Percentiles rank a stretch among this genome's conserved stretches.
phyloP scores from a whole-genome alignment of 2,113 vertebrate species.

The Onychostruthus taczanowskii region DNA sequence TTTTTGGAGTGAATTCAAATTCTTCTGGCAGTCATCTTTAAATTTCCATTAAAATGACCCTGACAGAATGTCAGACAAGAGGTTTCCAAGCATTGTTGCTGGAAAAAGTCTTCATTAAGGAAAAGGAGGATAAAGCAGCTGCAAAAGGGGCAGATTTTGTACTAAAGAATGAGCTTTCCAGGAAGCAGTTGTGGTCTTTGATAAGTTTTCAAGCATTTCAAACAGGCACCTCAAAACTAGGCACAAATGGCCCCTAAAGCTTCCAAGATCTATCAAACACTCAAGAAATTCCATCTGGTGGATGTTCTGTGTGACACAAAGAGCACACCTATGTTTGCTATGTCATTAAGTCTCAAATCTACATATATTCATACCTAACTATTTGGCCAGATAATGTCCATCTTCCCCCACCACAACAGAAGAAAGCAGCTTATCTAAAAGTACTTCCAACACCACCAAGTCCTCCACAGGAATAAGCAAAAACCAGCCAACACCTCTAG shows the following conservation, averaged over 20 bases:
- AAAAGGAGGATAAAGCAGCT: slow-evolving; percentile 7
- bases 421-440: slow-evolving; percentile 52
- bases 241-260: slow-evolving; percentile 42
- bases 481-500: slow-evolving; percentile 17
- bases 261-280: slow-evolving; percentile 34
- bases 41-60: not conserved
- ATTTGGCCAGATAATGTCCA: slow-evolving; percentile 49
- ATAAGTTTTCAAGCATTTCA: slow-evolving; percentile 60
- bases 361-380: slow-evolving; percentile 52
- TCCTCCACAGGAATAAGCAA: slow-evolving; percentile 30
- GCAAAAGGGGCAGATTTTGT: not conserved
- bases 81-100: not conserved
- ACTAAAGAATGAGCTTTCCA: slow-evolving; percentile 8
- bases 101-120: slow-evolving; percentile 3
- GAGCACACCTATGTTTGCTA: slow-evolving; percentile 50
- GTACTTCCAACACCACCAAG: slow-evolving; percentile 21
- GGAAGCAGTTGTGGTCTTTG: slow-evolving; percentile 26
- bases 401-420: slow-evolving; percentile 30
- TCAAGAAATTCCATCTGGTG: slow-evolving; percentile 31
- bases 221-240: slow-evolving; percentile 65
- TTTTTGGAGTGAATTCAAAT: not conserved
- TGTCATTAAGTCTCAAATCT: slow-evolving; percentile 53
- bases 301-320: slow-evolving; percentile 59
- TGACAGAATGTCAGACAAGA: not conserved
- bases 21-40: not conserved